phyloP scores from a whole-genome alignment of 2,797 vertebrate genomes.

The Chelon auratus region DNA sequence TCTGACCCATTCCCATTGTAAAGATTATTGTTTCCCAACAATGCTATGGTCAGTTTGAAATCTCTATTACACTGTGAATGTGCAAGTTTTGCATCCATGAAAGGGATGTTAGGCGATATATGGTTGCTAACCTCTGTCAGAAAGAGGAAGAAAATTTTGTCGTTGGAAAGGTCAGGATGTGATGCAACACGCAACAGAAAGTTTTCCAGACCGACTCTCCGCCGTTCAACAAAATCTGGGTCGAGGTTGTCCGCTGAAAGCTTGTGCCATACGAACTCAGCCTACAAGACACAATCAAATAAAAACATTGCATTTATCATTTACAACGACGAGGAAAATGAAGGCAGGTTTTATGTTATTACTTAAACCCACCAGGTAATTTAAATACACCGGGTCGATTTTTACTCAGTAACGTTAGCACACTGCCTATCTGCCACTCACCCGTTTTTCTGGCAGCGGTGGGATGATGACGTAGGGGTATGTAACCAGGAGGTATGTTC shows the following conservation, averaged over 20 bases:
- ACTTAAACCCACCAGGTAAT: neutral
- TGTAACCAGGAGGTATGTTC: conserved; percentile 91
- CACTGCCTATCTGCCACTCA: conserved; percentile 71
- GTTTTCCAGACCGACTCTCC: conserved; percentile 96
- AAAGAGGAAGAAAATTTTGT: conserved; percentile 93
- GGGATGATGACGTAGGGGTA: conserved; percentile 93
- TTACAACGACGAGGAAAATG: neutral
- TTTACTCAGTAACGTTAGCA: neutral
- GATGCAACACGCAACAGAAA: conserved; percentile 95
- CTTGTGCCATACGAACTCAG: conserved; percentile 99
- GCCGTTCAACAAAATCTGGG: conserved; percentile 97
- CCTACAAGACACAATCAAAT: conserved; percentile 76
- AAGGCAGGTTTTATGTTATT: neutral
- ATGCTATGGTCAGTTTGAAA: conserved; percentile 1
- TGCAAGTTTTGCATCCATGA: neutral
- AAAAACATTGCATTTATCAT: neutral
- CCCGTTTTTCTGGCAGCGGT: conserved; percentile 97
- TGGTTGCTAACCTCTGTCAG: conserved; percentile 84
- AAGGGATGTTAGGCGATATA: neutral
- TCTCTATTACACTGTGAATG: neutral
- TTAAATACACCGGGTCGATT: neutral
- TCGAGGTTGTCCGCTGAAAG: conserved; percentile 98
- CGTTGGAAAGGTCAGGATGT: conserved; percentile 91
- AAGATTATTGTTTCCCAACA: neutral
- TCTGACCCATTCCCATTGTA: neutral